Evolutionary conservation across 2,797 vertebrate species (phyloP).

Genomic region (Lithobates pipiens): DNA sequence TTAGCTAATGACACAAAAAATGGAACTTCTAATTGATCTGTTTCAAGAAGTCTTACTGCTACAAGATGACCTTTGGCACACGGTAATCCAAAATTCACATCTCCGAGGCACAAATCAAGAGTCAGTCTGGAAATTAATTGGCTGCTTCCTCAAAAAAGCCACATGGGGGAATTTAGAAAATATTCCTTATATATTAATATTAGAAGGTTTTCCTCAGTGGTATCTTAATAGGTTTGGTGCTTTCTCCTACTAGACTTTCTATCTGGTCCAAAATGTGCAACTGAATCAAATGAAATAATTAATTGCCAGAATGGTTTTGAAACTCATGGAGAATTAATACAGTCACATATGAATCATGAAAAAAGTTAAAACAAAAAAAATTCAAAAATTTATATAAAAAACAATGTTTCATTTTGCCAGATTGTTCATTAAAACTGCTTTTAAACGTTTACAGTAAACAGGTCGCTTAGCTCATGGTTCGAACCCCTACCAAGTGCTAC

Average conservation of each 20-base stretch:
- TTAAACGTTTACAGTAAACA: too few species aligned
- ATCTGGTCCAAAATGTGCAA: neutral
- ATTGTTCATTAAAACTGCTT: too few species aligned
- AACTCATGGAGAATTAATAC: neutral
- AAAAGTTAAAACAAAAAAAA: neutral
- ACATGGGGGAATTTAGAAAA: slow-evolving; percentile 9
- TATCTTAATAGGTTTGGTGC: slow-evolving; percentile 2
- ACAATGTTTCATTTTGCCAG: too few species aligned
- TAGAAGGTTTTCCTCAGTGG: neutral
- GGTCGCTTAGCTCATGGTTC: too few species aligned
- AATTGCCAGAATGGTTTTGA: neutral
- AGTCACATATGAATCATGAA: neutral
- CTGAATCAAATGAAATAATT: neutral
- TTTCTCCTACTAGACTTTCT: neutral
- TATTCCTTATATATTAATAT: neutral
- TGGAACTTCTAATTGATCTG: slow-evolving; percentile 30
- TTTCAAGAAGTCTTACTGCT: neutral
- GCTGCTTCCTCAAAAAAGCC: slow-evolving; percentile 15
- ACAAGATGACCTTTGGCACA: neutral
- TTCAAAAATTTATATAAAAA: neutral
- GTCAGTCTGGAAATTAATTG: neutral
- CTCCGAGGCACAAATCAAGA: neutral
- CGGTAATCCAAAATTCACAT: fast-evolving
- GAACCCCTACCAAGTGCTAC: too few species aligned
- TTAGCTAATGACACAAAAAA: slow-evolving; percentile 40